A percentile compares a stretch with the other conserved stretches of the same genome.
phyloP scores from a whole-genome alignment of 2,888 invertebrate genomes.

The Acrocyrtus sp. region DNA sequence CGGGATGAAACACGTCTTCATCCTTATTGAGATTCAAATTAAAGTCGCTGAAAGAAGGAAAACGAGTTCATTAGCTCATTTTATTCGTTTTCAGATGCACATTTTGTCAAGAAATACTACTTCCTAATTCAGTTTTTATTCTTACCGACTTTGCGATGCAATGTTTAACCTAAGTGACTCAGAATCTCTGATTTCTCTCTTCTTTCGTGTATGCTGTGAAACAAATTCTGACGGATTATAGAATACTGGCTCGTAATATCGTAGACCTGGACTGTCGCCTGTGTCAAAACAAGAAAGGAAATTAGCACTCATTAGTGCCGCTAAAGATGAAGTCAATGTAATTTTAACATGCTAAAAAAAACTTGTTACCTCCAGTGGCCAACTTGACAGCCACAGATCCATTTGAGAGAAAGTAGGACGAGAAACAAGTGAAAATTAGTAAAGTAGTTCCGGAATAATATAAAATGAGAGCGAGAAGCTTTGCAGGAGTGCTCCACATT shows the following conservation, averaged over 20 bases:
- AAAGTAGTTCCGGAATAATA: constrained; percentile 41
- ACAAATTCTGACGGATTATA: constrained; percentile 73
- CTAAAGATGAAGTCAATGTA: background rate
- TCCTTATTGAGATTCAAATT: constrained; percentile 79
- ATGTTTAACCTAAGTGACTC: constrained; percentile 49
- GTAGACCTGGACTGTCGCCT: constrained; percentile 62
- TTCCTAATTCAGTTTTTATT: background rate
- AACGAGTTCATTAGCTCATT: constrained; percentile 8
- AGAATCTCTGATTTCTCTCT: constrained; percentile 63
- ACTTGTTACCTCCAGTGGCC: constrained; percentile 25
- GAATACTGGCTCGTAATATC: constrained; percentile 81
- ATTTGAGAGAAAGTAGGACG: constrained; percentile 23
- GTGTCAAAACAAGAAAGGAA: background rate
- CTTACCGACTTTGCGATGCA: constrained; percentile 47
- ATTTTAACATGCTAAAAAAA: background rate
- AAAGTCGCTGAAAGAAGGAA: constrained; percentile 76
- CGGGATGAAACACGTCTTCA: constrained; percentile 78
- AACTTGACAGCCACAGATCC: constrained; percentile 37
- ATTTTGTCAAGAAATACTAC: constrained; percentile 11
- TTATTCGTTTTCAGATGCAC: background rate
- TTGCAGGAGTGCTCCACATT: constrained; percentile 40
- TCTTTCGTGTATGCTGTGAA: constrained; percentile 68
- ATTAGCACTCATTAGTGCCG: background rate
- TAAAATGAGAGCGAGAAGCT: constrained; percentile 37
- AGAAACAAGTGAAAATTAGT: constrained; percentile 20